Evolutionary conservation across 2,113 vertebrate species (phyloP).

Genomic region (Columbina picui): DNA sequence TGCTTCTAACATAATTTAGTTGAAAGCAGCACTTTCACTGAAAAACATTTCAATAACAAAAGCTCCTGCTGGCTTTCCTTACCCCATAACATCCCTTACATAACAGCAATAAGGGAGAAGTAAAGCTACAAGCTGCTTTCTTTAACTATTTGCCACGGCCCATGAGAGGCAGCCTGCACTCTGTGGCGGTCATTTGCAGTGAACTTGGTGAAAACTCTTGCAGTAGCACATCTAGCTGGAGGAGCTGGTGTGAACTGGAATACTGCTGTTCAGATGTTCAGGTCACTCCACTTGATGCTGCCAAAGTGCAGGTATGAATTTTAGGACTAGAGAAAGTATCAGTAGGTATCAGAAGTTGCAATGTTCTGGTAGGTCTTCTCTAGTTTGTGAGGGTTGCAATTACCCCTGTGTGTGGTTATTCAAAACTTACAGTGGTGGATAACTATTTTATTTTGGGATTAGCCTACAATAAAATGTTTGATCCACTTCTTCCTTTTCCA

Average conservation of each 20-base stretch:
- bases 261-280: neutral
- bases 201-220: neutral
- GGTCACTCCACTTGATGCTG: neutral
- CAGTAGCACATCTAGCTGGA: neutral
- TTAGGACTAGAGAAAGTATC: neutral
- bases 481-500: neutral
- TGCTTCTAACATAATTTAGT: neutral
- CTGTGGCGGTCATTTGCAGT: neutral
- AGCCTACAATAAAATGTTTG: neutral
- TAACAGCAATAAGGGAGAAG: neutral
- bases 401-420: neutral
- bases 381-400: neutral
- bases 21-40: neutral
- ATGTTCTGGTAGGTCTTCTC: neutral
- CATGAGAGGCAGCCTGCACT: neutral
- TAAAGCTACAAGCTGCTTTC: neutral
- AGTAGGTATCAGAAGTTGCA: neutral
- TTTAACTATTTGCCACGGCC: neutral
- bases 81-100: neutral
- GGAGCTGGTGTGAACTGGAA: neutral
- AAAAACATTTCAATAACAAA: rapidly evolving
- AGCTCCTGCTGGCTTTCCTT: neutral
- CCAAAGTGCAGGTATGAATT: neutral
- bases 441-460: neutral
- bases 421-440: rapidly evolving